Evolutionary conservation across 2,113 vertebrate genomes (phyloP), one percentile per base, ranked within the genome.

Genomic region (Scalopus aquaticus): DNA sequence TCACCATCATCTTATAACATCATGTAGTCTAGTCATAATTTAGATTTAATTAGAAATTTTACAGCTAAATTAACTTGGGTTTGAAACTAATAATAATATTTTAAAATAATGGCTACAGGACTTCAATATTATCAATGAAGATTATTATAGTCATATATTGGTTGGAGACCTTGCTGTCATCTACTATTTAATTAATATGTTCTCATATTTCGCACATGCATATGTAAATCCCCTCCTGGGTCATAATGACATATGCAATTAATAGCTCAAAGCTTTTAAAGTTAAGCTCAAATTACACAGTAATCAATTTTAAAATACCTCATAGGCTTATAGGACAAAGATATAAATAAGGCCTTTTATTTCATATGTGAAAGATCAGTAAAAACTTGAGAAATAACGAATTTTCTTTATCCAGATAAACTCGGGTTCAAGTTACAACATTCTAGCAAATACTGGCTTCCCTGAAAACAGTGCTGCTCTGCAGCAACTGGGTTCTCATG

Each of bases 21-120:
- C 20, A 49, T 37, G 42, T 39, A 30, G 12, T 44, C 51, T 74
- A 35, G 77, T 93, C n/a, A 62, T 37, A 56, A 56, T 13, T 92
- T 73, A 35, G 6, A 79, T 86, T 79, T 46, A 81, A 82, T 44
- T 88, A 51, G 84, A 77, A 83, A 89, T 65, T 79, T 88, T 37
- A 95, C 22, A 87, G 15, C 81, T 85, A n/a, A 93, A 64, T 90
- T 22, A 94, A 73, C 82, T 64, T 73, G 30, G 13, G 77, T 92
- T 93, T 64, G 44, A 88, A 76, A 58, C 35, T 54, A 84, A 22
- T 69, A 70, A 54, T 24, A 76, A n/a, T n/a, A n/a, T n/a, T n/a
- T n/a, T n/a, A n/a, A n/a, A n/a, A n/a, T n/a, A n/a, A n/a, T n/a
- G n/a, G n/a, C n/a, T n/a, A n/a, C n/a, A n/a, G n/a, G n/a, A n/a